A percentile compares a stretch with the other conserved stretches of the same genome.
Evolutionary conservation across 2,113 vertebrate species (phyloP).

Genomic region (Cyphomyrus discorhynchus): DNA sequence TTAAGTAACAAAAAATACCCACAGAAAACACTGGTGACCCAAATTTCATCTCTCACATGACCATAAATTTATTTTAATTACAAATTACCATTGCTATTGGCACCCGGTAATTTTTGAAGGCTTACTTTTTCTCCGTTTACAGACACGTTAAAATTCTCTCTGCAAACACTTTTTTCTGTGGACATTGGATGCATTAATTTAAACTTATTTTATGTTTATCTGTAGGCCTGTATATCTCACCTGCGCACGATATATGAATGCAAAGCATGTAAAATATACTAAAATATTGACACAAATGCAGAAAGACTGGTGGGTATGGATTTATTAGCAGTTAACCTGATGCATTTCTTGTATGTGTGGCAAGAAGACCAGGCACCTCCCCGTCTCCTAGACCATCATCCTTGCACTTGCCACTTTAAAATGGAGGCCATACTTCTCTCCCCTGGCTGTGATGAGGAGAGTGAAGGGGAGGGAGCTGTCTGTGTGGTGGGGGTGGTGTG

Average conservation of each 20-base stretch:
- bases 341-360: background rate
- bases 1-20: background rate
- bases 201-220: background rate
- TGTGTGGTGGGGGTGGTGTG: constrained; percentile 50
- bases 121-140: background rate
- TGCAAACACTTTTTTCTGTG: background rate
- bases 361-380: background rate
- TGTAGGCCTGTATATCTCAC: background rate
- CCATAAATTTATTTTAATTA: background rate
- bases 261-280: background rate
- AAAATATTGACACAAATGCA: background rate
- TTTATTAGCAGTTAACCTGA: background rate
- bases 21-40: background rate
- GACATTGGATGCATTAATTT: background rate
- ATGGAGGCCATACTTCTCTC: background rate
- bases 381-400: background rate
- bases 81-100: background rate
- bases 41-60: background rate
- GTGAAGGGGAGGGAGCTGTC: constrained; percentile 59
- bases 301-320: background rate
- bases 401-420: background rate
- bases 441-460: constrained; percentile 36
- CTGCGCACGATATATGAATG: background rate
- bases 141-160: background rate
- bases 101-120: background rate